These are phyloP conservation scores for Acropternis orthonyx DNA, from an alignment of 2,797 vertebrate species.

Conservation along the genomic window DNA sequence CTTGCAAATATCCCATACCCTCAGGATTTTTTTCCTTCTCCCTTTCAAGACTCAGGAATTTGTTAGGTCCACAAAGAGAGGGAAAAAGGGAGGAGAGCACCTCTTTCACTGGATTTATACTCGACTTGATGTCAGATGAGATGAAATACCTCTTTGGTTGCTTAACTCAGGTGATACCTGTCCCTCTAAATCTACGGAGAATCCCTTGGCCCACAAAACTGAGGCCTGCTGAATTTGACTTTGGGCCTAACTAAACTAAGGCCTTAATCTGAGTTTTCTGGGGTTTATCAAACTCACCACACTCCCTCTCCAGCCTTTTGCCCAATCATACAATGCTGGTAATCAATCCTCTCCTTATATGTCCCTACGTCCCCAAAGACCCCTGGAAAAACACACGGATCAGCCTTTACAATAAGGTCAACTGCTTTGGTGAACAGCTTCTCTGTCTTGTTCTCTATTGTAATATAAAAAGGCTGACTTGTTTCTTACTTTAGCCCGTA, in stretches of 20 bases:
- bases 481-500: background rate
- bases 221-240: too few species aligned
- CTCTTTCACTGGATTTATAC: too few species aligned
- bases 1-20: fast-evolving
- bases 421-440: background rate
- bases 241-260: too few species aligned
- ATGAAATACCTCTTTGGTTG: too few species aligned
- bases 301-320: background rate
- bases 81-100: too few species aligned
- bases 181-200: too few species aligned
- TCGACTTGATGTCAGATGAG: too few species aligned
- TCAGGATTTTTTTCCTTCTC: background rate
- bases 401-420: background rate
- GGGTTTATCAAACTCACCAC: too few species aligned
- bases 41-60: background rate
- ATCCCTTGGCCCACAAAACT: too few species aligned
- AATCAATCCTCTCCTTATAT: background rate
- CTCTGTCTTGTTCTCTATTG: background rate
- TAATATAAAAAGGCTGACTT: background rate
- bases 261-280: too few species aligned
- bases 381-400: background rate
- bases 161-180: too few species aligned
- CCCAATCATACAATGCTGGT: background rate
- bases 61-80: too few species aligned
- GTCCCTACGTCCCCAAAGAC: background rate